Conservation (phyloP, 2,113 vertebrate genomes). For the Mesoclemmys tuberculata region DNA sequence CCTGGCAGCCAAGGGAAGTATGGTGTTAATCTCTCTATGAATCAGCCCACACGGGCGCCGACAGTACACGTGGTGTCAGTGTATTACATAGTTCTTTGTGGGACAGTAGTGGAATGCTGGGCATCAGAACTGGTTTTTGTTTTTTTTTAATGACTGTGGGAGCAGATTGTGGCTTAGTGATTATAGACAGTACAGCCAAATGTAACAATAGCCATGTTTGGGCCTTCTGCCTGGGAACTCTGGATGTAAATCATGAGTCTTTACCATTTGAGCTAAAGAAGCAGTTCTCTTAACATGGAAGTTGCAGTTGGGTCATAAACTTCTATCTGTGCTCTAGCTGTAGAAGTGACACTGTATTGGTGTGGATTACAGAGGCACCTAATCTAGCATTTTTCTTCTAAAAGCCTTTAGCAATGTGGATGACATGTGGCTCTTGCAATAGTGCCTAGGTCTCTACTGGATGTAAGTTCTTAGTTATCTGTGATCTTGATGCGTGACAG, state of each 20-base stretch:
- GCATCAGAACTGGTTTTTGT: neutral
- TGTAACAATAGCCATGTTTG: fast-evolving
- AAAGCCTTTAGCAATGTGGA: neutral
- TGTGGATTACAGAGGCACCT: neutral
- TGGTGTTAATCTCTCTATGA: neutral
- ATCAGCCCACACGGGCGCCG: neutral
- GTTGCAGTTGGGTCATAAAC: neutral
- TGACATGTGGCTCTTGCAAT: neutral
- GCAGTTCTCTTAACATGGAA: fast-evolving
- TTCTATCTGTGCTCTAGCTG: neutral
- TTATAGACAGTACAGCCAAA: fast-evolving
- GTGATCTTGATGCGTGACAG: neutral
- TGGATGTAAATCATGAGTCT: neutral
- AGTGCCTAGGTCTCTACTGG: conserved; percentile 11
- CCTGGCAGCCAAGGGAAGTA: neutral
- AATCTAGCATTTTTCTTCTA: neutral
- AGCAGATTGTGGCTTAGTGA: neutral
- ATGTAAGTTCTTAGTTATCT: neutral
- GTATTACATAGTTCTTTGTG: fast-evolving
- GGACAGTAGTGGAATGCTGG: neutral
- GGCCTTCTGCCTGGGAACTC: neutral
- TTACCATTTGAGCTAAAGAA: neutral
- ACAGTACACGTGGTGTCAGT: fast-evolving
- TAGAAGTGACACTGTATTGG: neutral
- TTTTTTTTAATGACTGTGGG: neutral